phyloP scores from a whole-genome alignment of 1,140 invertebrate genomes.

The Zelostemma sp. region DNA sequence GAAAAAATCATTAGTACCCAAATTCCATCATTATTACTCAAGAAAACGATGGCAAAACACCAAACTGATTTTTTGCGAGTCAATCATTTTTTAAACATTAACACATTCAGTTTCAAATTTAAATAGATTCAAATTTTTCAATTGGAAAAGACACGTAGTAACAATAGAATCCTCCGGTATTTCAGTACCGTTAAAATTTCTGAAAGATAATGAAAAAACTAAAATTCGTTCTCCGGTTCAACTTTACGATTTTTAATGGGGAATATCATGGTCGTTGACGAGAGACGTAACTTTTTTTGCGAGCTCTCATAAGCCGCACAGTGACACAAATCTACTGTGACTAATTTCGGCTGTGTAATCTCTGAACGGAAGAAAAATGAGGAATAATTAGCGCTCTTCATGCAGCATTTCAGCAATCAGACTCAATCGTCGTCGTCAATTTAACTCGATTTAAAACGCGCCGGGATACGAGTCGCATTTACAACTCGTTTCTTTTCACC shows the following conservation, averaged over 20 bases:
- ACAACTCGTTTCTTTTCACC: not conserved
- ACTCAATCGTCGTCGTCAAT: conserved; percentile 41
- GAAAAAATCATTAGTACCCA: too few relatives aligned
- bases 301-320: not conserved
- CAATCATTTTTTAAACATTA: too few relatives aligned
- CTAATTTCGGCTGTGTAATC: conserved; percentile 20
- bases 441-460: conserved; percentile 33
- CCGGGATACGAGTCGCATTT: not conserved
- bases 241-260: not conserved
- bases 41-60: too few relatives aligned
- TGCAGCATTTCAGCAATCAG: conserved; percentile 30
- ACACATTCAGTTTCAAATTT: too few relatives aligned
- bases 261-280: not conserved
- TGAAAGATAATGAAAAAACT: too few relatives aligned
- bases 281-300: not conserved
- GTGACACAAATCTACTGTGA: conserved; percentile 12
- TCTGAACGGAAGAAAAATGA: conserved; percentile 31
- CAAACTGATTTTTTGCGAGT: too few relatives aligned
- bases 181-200: too few relatives aligned
- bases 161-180: too few relatives aligned
- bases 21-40: too few relatives aligned
- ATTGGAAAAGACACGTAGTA: too few relatives aligned
- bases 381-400: conserved; percentile 31
- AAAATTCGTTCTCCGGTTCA: too few relatives aligned
- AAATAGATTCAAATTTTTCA: too few relatives aligned